Percentiles rank a stretch among this genome's conserved stretches.
Evolutionary conservation across 2,797 vertebrate genomes (phyloP).

Genomic region (Sternarchorhynchus goeldii): DNA sequence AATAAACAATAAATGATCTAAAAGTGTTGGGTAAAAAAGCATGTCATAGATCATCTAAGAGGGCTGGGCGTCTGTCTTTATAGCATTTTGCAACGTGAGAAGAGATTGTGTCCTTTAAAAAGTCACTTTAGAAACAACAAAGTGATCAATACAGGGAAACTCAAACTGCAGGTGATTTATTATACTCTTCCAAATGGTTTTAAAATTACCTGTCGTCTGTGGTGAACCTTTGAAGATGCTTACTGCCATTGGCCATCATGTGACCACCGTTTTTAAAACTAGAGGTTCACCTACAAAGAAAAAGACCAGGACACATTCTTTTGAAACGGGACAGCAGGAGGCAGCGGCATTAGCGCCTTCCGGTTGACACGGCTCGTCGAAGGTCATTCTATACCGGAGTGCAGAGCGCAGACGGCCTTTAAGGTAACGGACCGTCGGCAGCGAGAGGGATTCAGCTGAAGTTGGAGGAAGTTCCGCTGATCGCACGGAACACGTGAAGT

Average conservation of each 20-base stretch:
- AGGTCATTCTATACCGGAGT: conserved; percentile 7
- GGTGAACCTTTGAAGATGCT: not conserved
- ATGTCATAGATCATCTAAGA: not conserved
- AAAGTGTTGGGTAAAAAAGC: not conserved
- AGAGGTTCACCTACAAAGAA: not conserved
- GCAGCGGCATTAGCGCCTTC: conserved; percentile 36
- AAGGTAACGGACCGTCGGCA: not conserved
- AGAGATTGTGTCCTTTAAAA: too few species aligned
- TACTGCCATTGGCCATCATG: not conserved
- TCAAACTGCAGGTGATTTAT: conserved; percentile 27
- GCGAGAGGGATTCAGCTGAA: conserved; percentile 67
- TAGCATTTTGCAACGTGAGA: not conserved
- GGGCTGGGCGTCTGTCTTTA: not conserved
- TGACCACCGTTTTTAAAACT: conserved; percentile 4
- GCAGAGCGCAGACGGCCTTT: conserved; percentile 15
- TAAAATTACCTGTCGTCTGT: not conserved
- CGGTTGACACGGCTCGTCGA: conserved; percentile 34
- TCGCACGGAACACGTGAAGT: conserved; percentile 91
- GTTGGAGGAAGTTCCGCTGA: conserved; percentile 87
- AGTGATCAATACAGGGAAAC: not conserved
- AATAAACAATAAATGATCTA: not conserved
- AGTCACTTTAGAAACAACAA: not conserved
- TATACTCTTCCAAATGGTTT: conserved; percentile 4
- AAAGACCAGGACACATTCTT: conserved; percentile 5
- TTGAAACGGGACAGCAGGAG: conserved; percentile 51